Evolutionary conservation across 2,888 invertebrate genomes (phyloP).

Genomic region (Andrena fulva): DNA sequence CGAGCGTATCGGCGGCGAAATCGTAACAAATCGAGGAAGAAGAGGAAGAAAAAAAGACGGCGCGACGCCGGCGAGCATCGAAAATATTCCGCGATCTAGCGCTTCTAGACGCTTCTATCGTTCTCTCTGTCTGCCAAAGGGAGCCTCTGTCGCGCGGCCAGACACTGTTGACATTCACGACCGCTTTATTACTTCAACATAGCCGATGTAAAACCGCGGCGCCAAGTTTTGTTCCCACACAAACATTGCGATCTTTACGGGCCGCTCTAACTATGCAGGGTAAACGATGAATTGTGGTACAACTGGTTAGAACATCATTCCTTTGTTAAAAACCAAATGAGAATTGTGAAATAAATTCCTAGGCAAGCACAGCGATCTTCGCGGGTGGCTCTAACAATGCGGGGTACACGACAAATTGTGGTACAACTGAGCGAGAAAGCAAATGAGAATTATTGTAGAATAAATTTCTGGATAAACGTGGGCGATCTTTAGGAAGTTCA

Average conservation of each 20-base stretch:
- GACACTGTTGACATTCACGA: slow-evolving; percentile 56
- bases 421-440: too few species aligned
- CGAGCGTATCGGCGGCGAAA: slow-evolving; percentile 30
- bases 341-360: too few species aligned
- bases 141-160: slow-evolving; percentile 23
- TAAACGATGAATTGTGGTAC: too few species aligned
- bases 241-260: background rate
- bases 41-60: background rate
- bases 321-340: too few species aligned
- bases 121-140: slow-evolving; percentile 34
- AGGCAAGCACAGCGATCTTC: too few species aligned
- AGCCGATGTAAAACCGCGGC: slow-evolving; percentile 40
- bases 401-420: too few species aligned
- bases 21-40: slow-evolving; percentile 12
- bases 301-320: too few species aligned
- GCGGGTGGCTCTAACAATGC: too few species aligned
- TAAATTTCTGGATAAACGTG: too few species aligned
- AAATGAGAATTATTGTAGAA: too few species aligned
- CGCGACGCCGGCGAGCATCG: background rate
- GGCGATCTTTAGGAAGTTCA: too few species aligned
- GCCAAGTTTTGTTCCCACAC: slow-evolving; percentile 46
- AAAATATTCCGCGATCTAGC: slow-evolving; percentile 24
- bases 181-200: slow-evolving; percentile 45
- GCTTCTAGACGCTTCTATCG: slow-evolving; percentile 22
- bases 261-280: background rate